A percentile compares a stretch with the other conserved stretches of the same genome.
phyloP scores from a whole-genome alignment of 2,797 vertebrate genomes.

The Crenichthys baileyi region DNA sequence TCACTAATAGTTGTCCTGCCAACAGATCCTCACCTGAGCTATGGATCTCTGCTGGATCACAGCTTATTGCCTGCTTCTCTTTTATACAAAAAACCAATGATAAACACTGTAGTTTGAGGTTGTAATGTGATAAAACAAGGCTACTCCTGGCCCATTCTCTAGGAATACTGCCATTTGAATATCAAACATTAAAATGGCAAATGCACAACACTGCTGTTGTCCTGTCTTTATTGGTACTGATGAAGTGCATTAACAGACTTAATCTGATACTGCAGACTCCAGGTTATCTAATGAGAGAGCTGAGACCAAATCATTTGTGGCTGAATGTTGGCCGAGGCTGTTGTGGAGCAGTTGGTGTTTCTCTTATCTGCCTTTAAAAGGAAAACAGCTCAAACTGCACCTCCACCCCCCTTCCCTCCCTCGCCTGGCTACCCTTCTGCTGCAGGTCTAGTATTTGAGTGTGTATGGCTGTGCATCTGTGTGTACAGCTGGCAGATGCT shows the following conservation, averaged over 20 bases:
- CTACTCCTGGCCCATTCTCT: constrained; percentile 22
- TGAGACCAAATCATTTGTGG: constrained; percentile 63
- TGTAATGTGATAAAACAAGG: not conserved
- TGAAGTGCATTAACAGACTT: constrained; percentile 57
- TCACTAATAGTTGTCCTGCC: not conserved
- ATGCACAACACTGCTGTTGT: constrained; percentile 62
- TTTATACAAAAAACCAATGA: not conserved
- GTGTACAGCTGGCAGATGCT: constrained; percentile 58
- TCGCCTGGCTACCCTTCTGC: constrained; percentile 15
- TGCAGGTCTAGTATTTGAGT: constrained; percentile 30
- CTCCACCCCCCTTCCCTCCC: not conserved
- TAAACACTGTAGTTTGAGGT: not conserved
- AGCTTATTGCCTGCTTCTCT: not conserved
- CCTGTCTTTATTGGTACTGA: constrained; percentile 41
- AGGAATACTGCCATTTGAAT: constrained; percentile 57
- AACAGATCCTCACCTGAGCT: not conserved
- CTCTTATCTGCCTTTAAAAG: constrained; percentile 64
- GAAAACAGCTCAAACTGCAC: constrained; percentile 48
- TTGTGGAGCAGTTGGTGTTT: constrained; percentile 63
- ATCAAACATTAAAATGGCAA: constrained; percentile 54
- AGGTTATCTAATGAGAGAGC: constrained; percentile 53
- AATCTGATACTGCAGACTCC: constrained; percentile 48
- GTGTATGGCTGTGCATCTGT: constrained; percentile 14
- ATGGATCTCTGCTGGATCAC: not conserved
- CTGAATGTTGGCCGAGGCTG: constrained; percentile 64